Evolutionary conservation across 2,113 vertebrate species (phyloP).

Genomic region (Xiphophorus maculatus): DNA sequence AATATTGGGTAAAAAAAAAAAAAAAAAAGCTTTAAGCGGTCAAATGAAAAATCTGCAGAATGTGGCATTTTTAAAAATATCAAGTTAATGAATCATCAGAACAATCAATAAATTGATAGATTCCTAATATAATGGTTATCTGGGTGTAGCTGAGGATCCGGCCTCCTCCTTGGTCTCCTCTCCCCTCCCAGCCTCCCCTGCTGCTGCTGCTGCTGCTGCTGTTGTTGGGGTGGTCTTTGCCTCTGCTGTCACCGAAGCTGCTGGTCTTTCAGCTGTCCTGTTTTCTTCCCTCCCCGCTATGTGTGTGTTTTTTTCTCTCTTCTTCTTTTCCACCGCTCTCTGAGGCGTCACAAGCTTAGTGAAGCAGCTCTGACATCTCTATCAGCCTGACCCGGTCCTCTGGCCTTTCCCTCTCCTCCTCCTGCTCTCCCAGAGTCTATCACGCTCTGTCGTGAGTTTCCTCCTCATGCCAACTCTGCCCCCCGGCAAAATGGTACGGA

Average conservation of each 20-base stretch:
- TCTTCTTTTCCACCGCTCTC: conserved; percentile 22
- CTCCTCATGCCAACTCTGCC: neutral
- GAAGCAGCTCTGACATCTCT: conserved; percentile 76
- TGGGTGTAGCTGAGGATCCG: conserved; percentile 52
- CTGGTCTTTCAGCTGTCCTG: conserved; percentile 62
- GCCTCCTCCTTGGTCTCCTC: conserved; percentile 28
- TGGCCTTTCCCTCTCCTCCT: conserved; percentile 54
- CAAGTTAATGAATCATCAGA: too few relatives aligned
- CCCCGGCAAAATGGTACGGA: neutral
- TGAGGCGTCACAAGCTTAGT: conserved; percentile 72
- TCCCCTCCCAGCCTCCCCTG: conserved; percentile 59
- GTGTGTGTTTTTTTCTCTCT: neutral
- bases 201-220: conserved; percentile 70
- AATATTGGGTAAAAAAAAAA: too few relatives aligned
- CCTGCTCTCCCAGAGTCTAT: conserved; percentile 59
- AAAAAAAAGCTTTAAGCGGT: too few relatives aligned
- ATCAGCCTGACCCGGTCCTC: conserved; percentile 72
- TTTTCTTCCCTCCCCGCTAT: conserved; percentile 15
- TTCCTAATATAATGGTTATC: too few relatives aligned
- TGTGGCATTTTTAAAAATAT: too few relatives aligned
- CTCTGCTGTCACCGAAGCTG: conserved; percentile 72
- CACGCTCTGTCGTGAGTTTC: conserved; percentile 45
- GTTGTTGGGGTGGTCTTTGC: conserved; percentile 75
- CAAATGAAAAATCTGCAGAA: too few relatives aligned
- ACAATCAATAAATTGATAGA: too few relatives aligned